Base-by-base conservation (phyloP, 2,888 invertebrate genomes). In the Acronicta alni region DNA sequence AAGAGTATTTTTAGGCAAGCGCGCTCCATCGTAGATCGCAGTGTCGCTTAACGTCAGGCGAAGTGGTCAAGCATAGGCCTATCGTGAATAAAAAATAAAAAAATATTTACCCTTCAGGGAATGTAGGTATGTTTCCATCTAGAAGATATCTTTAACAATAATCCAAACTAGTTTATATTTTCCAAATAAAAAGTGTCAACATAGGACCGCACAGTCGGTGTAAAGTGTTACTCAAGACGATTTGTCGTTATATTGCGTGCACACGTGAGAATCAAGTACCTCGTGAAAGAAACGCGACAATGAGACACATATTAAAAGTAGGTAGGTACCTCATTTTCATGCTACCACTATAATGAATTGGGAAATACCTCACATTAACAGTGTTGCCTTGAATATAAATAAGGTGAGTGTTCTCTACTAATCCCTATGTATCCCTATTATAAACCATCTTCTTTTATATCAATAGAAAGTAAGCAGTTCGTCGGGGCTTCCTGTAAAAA, bases 201-300 rank as follows among this genome's bases (percentile, higher is more conserved):
- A 38, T 37, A 38, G 51, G 59, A 44, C 59, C 46, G 20, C 41
- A 4, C 6, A 18, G 7, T 1, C 12, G 12, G 20, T 20, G 55
- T 44, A 63, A 63, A 57, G 60, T 71, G 49, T 76, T 78, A 55
- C 75, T 45, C 72, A 78, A 76, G 79, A 69, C 62, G 66, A 78
- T 69, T 75, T 75, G 79, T 74, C 61, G 57, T 43, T 54, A 52
- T 61, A 59, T 75, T 78, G 78, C 72, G 57, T 58, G 38, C 69
- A 61, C 64, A 49, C 68, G 75, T 74, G 83, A 72, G 77, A 82
- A 82, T 55, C 16, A 46, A 49, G 56, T 63, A 59, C 37, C 53
- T 18, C 59, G 59, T 57, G 61, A 72, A 82, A 84, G 79, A 83
- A 83, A 75, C 66, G 61, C 53, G 71, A 84, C 83, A 83, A 82